A percentile compares a stretch with the other conserved stretches of the same genome.
phyloP scores from a whole-genome alignment of 2,797 vertebrate species.

The Hyperoplus immaculatus region DNA sequence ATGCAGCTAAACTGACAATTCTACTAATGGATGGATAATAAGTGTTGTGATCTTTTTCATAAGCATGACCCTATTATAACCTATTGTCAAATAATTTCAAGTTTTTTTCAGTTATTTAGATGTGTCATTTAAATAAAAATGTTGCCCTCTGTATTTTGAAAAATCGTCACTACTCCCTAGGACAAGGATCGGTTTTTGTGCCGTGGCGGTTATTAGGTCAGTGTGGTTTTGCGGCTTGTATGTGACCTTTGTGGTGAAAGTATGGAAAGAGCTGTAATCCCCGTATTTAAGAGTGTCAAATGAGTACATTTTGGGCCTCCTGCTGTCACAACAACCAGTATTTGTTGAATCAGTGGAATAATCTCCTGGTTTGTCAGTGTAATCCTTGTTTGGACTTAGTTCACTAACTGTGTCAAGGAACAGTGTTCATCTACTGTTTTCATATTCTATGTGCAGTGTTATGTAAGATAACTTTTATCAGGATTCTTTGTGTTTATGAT shows the following conservation, averaged over 20 bases:
- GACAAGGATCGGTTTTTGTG: constrained; percentile 25
- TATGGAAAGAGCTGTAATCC: constrained; percentile 61
- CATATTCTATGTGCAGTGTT: constrained; percentile 28
- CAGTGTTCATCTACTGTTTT: constrained; percentile 48
- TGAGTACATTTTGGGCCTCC: constrained; percentile 51
- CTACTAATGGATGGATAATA: too few species aligned
- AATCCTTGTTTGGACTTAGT: constrained; percentile 53
- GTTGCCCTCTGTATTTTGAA: too few species aligned
- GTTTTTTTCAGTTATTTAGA: too few species aligned
- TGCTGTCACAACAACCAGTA: constrained; percentile 47
- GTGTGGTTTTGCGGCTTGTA: constrained; percentile 32
- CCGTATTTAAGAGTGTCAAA: constrained; percentile 65
- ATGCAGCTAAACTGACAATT: too few species aligned
- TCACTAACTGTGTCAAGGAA: constrained; percentile 66
- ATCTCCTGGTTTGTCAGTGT: constrained; percentile 50
- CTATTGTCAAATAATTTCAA: too few species aligned
- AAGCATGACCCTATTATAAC: too few species aligned
- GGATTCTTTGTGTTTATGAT: constrained; percentile 67
- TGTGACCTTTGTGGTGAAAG: constrained; percentile 47
- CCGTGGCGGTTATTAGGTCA: constrained; percentile 49
- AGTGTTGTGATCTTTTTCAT: too few species aligned
- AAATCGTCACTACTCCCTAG: too few species aligned
- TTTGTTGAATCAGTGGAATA: constrained; percentile 45
- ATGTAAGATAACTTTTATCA: constrained; percentile 57
- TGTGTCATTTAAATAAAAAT: too few species aligned